A percentile compares a stretch with the other conserved stretches of the same genome.
These are phyloP conservation scores for Syngnathus scovelli DNA, from an alignment of 2,113 vertebrate genomes.

Conservation along the genomic window DNA sequence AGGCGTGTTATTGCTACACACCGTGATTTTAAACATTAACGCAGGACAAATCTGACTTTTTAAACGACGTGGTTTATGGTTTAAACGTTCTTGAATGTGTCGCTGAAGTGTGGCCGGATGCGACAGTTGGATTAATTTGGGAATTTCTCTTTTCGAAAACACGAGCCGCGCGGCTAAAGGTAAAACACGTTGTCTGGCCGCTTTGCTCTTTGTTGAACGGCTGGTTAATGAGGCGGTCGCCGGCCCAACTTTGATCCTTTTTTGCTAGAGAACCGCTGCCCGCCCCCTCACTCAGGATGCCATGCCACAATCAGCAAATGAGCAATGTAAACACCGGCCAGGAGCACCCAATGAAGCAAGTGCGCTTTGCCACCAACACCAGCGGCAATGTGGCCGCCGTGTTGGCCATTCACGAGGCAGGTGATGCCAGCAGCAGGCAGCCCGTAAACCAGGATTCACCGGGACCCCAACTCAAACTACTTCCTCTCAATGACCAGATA, in stretches of 20 bases:
- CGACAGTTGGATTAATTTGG: background rate
- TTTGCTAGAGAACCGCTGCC: background rate
- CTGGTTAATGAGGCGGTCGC: constrained; percentile 1
- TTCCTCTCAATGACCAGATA: constrained; percentile 90
- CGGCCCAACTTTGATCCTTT: constrained; percentile 6
- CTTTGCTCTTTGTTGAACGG: constrained; percentile 28
- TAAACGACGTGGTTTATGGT: background rate
- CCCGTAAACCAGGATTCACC: constrained; percentile 40
- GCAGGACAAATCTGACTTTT: background rate
- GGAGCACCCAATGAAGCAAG: constrained; percentile 68
- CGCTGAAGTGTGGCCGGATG: accelerated
- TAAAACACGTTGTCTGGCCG: constrained; percentile 43
- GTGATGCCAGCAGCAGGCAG: constrained; percentile 34
- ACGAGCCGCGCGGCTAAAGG: constrained; percentile 22
- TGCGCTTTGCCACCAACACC: constrained; percentile 69
- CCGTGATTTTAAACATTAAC: background rate
- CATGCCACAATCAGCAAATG: constrained; percentile 76
- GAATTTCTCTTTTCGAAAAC: background rate
- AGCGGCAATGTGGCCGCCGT: constrained; percentile 36
- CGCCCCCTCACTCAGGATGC: constrained; percentile 61
- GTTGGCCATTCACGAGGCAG: constrained; percentile 37
- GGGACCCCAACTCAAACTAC: constrained; percentile 80
- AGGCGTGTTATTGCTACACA: background rate
- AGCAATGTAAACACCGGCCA: constrained; percentile 61
- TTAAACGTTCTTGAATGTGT: background rate